Conservation (phyloP, 2,113 vertebrate genomes). For the Motacilla tschutschensis region DNA sequence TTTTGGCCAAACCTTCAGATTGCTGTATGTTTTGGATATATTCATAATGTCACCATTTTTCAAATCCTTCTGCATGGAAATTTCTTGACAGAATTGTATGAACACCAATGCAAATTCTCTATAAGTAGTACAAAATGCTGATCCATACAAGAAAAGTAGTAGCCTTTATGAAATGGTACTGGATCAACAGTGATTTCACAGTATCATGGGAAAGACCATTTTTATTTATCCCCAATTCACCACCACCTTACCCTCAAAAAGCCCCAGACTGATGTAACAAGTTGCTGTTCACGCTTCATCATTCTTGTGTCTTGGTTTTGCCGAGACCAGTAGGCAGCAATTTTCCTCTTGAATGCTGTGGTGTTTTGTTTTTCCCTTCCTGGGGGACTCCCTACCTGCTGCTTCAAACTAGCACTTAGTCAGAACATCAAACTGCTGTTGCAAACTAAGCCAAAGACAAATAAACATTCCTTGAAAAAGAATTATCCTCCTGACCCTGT, state of each 20-base stretch:
- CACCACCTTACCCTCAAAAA: not conserved
- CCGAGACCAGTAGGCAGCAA: not conserved
- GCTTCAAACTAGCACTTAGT: not conserved
- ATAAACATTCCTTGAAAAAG: constrained; percentile 16
- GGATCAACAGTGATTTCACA: not conserved
- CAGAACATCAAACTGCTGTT: not conserved
- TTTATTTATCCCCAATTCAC: not conserved
- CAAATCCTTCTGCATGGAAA: not conserved
- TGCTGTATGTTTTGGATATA: not conserved
- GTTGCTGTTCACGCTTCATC: not conserved
- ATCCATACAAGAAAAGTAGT: not conserved
- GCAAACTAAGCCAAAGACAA: not conserved
- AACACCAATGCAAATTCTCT: not conserved
- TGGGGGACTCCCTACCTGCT: not conserved
- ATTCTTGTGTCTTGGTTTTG: not conserved
- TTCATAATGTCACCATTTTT: not conserved
- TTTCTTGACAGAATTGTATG: not conserved
- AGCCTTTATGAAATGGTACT: not conserved
- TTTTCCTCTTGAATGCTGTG: not conserved
- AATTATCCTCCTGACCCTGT: not conserved
- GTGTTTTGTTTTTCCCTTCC: not conserved
- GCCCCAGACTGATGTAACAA: not conserved
- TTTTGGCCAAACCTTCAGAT: not conserved
- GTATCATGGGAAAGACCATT: not conserved
- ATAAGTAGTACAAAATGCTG: not conserved